Evolutionary conservation across 2,888 invertebrate species (phyloP), one percentile per base, ranked within the genome.

Genomic region (Laothoe populi): DNA sequence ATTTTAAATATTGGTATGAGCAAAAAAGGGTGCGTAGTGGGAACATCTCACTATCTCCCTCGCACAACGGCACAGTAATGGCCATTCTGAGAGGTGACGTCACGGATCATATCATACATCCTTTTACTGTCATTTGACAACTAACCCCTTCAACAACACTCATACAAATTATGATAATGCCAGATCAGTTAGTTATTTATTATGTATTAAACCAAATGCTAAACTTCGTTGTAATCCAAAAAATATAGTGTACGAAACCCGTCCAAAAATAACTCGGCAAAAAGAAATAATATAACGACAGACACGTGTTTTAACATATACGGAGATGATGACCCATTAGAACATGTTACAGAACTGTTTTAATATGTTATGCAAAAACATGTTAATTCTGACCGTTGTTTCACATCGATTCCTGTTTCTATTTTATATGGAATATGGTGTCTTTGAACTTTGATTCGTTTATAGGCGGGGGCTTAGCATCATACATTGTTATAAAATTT

Each of bases 361-460:
- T 53, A 53, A 35, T 53, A 53, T 19, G 31, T 53, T 53, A 53
- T 53, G 53, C 53, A 35, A 53, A 53, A 53, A 53, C 53, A 53
- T 53, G 53, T 53, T 53, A 53, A 53, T 53, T 31, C 35, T 11
- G 31, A 10, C 11, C 53, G 53, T 53, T 35, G 53, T 53, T 53
- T 53, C 53, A 53, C 53, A 53, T 53, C 31, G 53, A 53, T 53
- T 53, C 53, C 35, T 35, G 53, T 53, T 53, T 53, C 53, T 21
- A 35, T 35, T 31, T 53, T 35, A 53, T 53, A 35, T 53, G 53
- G 53, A 11, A 31, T 16, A 19, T 46, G 31, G 31, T n/a, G 49
- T 53, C 53, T 53, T 53, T 53, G 35, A 53, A 31, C 53, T 11
- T 19, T 16, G 19, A 11, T 35, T 11, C 19, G 19, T 61, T 64